Conservation (phyloP, 2,113 vertebrate species). For the Python bivittatus region DNA sequence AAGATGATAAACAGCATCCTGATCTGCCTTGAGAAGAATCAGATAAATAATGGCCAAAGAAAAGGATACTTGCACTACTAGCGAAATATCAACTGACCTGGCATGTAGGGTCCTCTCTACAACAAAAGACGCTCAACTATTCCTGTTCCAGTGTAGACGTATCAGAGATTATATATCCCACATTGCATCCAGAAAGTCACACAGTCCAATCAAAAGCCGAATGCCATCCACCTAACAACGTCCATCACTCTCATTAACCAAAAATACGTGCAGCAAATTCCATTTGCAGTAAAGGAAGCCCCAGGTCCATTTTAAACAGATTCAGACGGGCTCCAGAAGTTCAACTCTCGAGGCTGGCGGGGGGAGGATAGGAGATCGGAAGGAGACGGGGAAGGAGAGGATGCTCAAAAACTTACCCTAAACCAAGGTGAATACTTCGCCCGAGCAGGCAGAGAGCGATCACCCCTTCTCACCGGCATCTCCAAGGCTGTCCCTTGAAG, state of each 20-base stretch:
- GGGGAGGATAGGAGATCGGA: not conserved
- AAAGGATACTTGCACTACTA: not conserved
- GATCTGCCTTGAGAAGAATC: not conserved
- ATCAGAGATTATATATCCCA: not conserved
- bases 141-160: no score
- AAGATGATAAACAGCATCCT: not conserved
- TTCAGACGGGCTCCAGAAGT: not conserved
- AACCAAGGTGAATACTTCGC: constrained; percentile 31
- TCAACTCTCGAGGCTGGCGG: not conserved
- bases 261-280: not conserved
- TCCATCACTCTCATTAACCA: not conserved
- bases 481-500: not conserved
- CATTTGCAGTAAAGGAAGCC: not conserved
- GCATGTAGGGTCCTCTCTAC: not conserved
- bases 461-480: constrained; percentile 45
- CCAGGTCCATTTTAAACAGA: not conserved
- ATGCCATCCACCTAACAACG: not conserved
- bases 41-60: not conserved
- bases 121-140: not conserved
- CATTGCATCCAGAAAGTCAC: not conserved
- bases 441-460: not conserved
- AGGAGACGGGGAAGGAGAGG: not conserved
- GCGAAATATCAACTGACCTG: not conserved
- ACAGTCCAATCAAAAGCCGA: not conserved
- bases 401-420: constrained; percentile 19